Evolutionary conservation across 2,797 vertebrate species (phyloP), one percentile per base, ranked within the genome.

Genomic region (Anguilla marmorata): DNA sequence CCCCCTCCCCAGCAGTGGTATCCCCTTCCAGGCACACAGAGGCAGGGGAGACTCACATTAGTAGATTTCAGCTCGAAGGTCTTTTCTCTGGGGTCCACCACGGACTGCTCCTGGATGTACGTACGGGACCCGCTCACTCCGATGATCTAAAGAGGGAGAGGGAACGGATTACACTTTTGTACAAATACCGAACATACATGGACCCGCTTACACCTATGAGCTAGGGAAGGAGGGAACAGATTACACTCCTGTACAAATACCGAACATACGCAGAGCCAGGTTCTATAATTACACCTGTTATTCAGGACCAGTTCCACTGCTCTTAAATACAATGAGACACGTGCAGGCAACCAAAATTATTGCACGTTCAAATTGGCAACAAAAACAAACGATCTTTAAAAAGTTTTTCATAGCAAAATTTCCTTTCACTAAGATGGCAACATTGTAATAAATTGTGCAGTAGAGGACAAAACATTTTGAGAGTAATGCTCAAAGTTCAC

Each of bases 11-110:
- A 37, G 37, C 37, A 37, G 50, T 52, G 7, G 50, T 52, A 8
- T 52, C 50, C 50, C 4, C 50, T 52, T 52, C 6, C 24, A 66
- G 60, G 54, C 60, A 16, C 16, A 60, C 9, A n/a, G 58, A 54
- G 19, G 27, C n/a, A 48, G 16, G 45, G 21, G 21, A 19, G 72
- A 97, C 98, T 98, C 92, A 99, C 99, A 91, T 99, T 99, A 85
- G 96, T 92, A 0, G 99, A 99, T 88, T 98, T 96, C 7, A 99
- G 97, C 90, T 99, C 98, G 90, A 99, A 97, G 2, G 93, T 96
- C 88, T 97, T 97, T 89, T 96, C 91, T 90, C 93, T 92, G 0
- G 98, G 98, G 91, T 99, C 98, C 86, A 99, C 98, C 37, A 99
- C 90, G 0, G 99, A 99, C 86, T 98, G 97, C 87, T 99, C 99